phyloP scores from a whole-genome alignment of 1,140 invertebrate genomes.

The Eciton burchellii region DNA sequence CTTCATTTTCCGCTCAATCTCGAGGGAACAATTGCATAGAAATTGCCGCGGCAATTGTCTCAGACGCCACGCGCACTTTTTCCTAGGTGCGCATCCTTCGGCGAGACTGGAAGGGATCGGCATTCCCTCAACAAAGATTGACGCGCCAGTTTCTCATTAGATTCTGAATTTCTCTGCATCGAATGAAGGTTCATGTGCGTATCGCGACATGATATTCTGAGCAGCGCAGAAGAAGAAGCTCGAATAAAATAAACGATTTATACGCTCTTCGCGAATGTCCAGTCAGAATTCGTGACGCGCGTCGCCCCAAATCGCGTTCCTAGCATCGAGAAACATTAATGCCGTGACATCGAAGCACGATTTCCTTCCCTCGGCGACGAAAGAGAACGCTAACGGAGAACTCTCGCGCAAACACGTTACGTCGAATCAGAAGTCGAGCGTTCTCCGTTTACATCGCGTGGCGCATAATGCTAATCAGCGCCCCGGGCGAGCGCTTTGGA shows the following conservation, averaged over 20 bases:
- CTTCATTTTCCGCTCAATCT: slow-evolving; percentile 35
- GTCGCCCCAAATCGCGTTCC: no score
- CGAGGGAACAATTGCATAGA: slow-evolving; percentile 14
- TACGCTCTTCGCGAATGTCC: no score
- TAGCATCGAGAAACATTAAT: no score
- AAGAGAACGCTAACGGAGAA: background rate
- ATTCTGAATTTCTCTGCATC: background rate
- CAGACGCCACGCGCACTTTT: background rate
- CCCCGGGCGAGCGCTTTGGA: slow-evolving; percentile 15
- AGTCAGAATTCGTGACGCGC: no score
- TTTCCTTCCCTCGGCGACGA: background rate
- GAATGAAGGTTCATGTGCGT: no score
- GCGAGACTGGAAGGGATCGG: slow-evolving; percentile 12
- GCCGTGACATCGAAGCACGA: background rate
- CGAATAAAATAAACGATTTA: background rate
- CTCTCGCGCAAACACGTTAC: background rate
- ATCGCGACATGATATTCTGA: no score
- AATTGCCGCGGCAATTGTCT: slow-evolving; percentile 10
- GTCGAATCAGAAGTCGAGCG: slow-evolving; percentile 9
- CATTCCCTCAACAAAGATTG: slow-evolving; percentile 11
- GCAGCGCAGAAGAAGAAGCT: no score
- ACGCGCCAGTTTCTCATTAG: background rate
- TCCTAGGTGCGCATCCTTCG: background rate
- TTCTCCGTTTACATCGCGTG: background rate
- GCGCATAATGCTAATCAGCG: slow-evolving; percentile 27